These are phyloP conservation scores for Dryomyza anilis DNA, from an alignment of 2,888 invertebrate genomes.

Conservation along the genomic window DNA sequence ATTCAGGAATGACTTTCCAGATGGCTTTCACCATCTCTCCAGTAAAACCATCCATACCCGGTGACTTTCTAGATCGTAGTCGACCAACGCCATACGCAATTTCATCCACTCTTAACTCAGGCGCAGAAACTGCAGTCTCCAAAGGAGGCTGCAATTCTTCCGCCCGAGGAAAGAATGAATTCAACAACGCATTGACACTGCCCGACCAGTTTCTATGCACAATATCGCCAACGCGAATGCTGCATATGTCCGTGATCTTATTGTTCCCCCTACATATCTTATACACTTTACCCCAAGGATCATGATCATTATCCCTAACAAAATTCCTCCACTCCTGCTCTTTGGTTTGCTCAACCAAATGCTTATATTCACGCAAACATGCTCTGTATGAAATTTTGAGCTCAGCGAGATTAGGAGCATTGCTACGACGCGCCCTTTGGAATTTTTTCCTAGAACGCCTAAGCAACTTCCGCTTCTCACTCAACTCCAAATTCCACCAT, in stretches of 20 bases:
- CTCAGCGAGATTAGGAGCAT: background rate
- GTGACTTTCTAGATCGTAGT: conserved; percentile 9
- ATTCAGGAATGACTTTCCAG: conserved; percentile 23
- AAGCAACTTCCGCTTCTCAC: background rate
- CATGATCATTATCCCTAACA: background rate
- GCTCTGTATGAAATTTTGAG: background rate
- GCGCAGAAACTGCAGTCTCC: too few species aligned
- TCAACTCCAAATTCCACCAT: conserved; percentile 9
- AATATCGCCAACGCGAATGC: background rate
- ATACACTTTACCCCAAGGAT: conserved; percentile 14
- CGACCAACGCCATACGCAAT: background rate
- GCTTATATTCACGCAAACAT: background rate
- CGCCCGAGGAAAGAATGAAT: conserved; percentile 2
- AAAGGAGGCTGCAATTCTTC: background rate
- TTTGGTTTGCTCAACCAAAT: background rate
- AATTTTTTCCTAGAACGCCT: background rate
- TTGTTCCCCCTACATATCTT: background rate
- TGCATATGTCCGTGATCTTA: background rate
- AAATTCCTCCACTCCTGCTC: conserved; percentile 1
- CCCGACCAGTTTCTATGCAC: conserved; percentile 2
- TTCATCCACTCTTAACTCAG: background rate
- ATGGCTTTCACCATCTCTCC: conserved; percentile 25
- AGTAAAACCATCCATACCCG: conserved; percentile 22
- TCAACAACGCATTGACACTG: background rate
- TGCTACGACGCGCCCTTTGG: background rate